Evolutionary conservation across 2,888 invertebrate species (phyloP).

Genomic region (Schrankia costaestrigalis): DNA sequence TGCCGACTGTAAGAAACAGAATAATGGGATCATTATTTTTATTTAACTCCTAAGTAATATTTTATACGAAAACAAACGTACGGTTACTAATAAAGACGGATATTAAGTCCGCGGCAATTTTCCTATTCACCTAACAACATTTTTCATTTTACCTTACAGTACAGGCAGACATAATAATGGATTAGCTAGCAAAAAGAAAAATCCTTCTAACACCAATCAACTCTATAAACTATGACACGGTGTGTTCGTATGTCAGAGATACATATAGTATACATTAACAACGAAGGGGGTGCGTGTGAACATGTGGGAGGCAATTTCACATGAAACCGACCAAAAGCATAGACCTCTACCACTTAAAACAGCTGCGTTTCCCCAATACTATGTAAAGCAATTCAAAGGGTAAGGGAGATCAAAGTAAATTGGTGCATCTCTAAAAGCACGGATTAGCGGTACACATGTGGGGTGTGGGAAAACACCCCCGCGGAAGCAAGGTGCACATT

Average conservation of each 20-base stretch:
- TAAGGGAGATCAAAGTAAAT: conserved; percentile 34
- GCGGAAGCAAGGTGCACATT: conserved; percentile 49
- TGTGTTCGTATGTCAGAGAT: conserved; percentile 21
- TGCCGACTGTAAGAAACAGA: too few relatives aligned
- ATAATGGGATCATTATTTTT: too few relatives aligned
- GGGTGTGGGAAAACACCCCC: conserved; percentile 53
- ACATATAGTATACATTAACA: conserved; percentile 24
- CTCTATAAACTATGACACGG: conserved; percentile 16
- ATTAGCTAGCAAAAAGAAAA: too few relatives aligned
- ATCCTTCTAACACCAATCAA: too few relatives aligned
- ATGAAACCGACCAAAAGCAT: conserved; percentile 41
- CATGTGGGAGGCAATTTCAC: conserved; percentile 55
- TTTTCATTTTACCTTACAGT: too few relatives aligned
- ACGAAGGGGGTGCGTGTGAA: conserved; percentile 52
- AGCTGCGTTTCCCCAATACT: conserved; percentile 22
- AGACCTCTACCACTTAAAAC: conserved; percentile 41
- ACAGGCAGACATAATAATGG: too few relatives aligned
- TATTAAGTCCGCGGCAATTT: too few relatives aligned
- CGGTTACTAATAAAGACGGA: too few relatives aligned
- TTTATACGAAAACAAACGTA: too few relatives aligned
- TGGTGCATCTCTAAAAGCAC: conserved; percentile 39
- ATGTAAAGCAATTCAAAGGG: conserved; percentile 26
- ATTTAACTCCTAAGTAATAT: too few relatives aligned
- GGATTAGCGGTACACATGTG: conserved; percentile 51
- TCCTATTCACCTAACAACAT: too few relatives aligned